Conservation (phyloP, 2,113 vertebrate species). For the Rutilus rutilus region DNA sequence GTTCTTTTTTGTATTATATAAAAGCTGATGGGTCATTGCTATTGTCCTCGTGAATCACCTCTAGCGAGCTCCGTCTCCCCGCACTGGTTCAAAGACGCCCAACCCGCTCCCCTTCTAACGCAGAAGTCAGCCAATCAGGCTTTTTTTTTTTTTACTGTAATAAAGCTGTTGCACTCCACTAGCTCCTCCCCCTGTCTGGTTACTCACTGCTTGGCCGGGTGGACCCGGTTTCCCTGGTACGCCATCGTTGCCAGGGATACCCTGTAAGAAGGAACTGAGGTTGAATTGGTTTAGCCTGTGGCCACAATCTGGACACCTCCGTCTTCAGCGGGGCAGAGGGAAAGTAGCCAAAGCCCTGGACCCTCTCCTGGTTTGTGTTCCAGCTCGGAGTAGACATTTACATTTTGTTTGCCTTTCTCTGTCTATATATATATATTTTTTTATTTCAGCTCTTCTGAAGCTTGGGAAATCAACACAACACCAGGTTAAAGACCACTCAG, state of each 20-base stretch:
- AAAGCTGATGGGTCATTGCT: background rate
- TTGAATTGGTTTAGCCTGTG: constrained; percentile 75
- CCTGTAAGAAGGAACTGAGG: constrained; percentile 84
- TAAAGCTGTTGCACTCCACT: constrained; percentile 50
- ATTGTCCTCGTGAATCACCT: constrained; percentile 40
- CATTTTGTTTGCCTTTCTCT: constrained; percentile 46
- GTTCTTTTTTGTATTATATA: constrained; percentile 28
- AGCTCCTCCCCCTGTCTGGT: constrained; percentile 63
- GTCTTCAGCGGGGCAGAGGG: constrained; percentile 66
- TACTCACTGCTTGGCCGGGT: constrained; percentile 85
- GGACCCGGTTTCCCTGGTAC: constrained; percentile 87
- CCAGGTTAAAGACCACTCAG: constrained; percentile 66
- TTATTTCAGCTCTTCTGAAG: constrained; percentile 43
- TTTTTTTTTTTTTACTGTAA: constrained; percentile 34
- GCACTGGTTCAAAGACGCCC: constrained; percentile 5
- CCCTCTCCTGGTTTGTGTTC: constrained; percentile 59
- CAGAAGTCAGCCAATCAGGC: constrained; percentile 40
- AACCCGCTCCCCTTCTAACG: constrained; percentile 52
- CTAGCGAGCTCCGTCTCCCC: background rate
- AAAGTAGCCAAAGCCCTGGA: constrained; percentile 50
- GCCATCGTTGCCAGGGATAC: constrained; percentile 91
- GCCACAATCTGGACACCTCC: constrained; percentile 68
- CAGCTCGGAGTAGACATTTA: constrained; percentile 45
- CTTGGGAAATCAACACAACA: constrained; percentile 62
- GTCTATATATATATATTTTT: constrained; percentile 3